Conservation (phyloP, 2,797 vertebrate genomes). For the Rhinatrema bivittatum region DNA sequence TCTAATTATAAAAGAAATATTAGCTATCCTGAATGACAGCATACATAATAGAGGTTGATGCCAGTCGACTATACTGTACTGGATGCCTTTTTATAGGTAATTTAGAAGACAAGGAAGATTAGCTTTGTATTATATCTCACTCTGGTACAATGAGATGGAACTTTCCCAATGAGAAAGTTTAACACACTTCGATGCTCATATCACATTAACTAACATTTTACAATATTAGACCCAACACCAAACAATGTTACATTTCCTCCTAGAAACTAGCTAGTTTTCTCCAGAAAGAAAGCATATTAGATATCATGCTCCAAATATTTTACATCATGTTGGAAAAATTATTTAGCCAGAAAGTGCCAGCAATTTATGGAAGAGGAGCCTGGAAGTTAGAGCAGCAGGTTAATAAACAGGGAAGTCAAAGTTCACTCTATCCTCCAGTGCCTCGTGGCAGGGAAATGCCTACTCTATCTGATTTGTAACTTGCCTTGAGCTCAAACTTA, state of each 20-base stretch:
- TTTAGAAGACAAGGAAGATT: conserved; percentile 37
- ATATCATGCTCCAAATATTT: too few species aligned
- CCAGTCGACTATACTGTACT: conserved; percentile 16
- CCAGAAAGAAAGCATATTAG: neutral
- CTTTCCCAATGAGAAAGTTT: conserved; percentile 30
- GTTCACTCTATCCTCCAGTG: too few species aligned
- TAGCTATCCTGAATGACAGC: conserved; percentile 25
- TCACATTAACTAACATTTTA: conserved; percentile 7
- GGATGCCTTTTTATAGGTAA: conserved; percentile 33
- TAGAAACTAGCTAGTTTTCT: conserved; percentile 23
- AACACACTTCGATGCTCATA: conserved; percentile 19
- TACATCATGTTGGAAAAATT: conserved; percentile 8
- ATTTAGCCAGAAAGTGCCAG: conserved; percentile 18
- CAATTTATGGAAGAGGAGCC: too few species aligned
- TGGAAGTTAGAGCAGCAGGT: too few species aligned
- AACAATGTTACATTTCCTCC: neutral
- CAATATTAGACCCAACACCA: conserved; percentile 9
- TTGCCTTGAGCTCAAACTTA: too few species aligned
- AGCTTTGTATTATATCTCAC: conserved; percentile 20
- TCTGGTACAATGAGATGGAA: conserved; percentile 29
- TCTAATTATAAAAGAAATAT: conserved; percentile 42
- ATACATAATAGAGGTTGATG: conserved; percentile 31
- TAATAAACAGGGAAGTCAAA: too few species aligned
- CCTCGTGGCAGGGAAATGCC: too few species aligned
- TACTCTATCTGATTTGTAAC: too few species aligned